Base-by-base conservation (phyloP, 2,797 vertebrate genomes). In the Tapirus indicus region DNA sequence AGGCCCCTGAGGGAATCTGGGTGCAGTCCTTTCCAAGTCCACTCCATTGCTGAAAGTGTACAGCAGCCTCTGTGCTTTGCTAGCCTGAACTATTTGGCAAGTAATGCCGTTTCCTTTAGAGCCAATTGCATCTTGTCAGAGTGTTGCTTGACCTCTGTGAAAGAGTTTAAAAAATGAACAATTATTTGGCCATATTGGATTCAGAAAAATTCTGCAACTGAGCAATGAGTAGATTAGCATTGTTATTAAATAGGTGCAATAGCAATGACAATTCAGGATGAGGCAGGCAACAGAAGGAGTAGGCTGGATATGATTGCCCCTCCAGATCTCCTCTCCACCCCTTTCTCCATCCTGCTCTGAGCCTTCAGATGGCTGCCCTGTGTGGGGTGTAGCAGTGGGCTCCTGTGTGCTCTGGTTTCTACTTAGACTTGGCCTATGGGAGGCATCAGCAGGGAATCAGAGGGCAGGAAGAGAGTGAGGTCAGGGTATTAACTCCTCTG, bases 81-180 rank as follows among this genome's bases (percentile, higher is more conserved):
- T 92, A 80, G n/a, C 32, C 64, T 83, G 44, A 83, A 21, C 60
- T 92, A 38, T 80, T 88, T 93, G 52, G 29, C 56, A 88, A 56
- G 58, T 41, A 62, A 62, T 79, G 12, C 29, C 12, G 60, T 62
- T 13, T 78, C 10, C 41, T 69, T 77, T 14, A 86, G 32, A 68
- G 44, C 11, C n/a, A n/a, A 62, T n/a, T 84, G 49, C 49, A 86
- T 94, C 23, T 75, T 94, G 27, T 91, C 58, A 91, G 56, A 64
- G 35, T 75, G 35, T 58, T 38, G 32, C 60, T 79, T 75, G 60
- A 78, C 16, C 25, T 18, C 16, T 71, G 38, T 44, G 52, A 49
- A 27, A 88, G 12, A 62, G 35, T 88, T 94, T 74, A 60, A 60
- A 96, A 95, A 58, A 93, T 87, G 56, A 20, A 78, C 95, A 91